Conservation (phyloP, 2,797 vertebrate genomes). For the Gobio occitaniae region DNA sequence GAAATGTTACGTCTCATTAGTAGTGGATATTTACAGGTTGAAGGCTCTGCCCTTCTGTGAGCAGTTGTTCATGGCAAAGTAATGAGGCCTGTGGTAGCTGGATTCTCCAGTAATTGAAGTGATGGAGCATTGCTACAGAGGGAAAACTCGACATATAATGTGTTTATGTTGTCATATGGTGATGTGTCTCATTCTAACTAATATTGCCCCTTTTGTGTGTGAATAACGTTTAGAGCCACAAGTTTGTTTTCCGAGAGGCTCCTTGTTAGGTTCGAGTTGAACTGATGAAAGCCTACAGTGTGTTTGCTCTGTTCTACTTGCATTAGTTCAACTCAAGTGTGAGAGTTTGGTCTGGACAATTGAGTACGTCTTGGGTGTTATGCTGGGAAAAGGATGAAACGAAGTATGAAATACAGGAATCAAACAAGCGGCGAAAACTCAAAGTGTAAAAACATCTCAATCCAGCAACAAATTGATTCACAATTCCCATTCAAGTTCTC, state of each 20-base stretch:
- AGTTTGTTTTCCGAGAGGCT: constrained; percentile 43
- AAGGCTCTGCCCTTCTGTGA: constrained; percentile 35
- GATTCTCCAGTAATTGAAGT: constrained; percentile 53
- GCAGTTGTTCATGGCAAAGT: constrained; percentile 44
- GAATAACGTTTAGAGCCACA: constrained; percentile 3
- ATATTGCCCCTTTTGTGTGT: constrained; percentile 8
- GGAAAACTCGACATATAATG: constrained; percentile 35
- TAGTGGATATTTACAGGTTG: constrained; percentile 48
- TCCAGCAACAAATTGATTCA: neutral
- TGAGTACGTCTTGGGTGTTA: constrained; percentile 17
- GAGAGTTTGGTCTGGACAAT: constrained; percentile 39
- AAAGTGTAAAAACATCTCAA: neutral
- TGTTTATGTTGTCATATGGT: constrained; percentile 24
- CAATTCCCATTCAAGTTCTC: constrained; percentile 11
- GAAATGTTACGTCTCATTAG: constrained; percentile 58
- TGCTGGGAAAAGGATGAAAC: constrained; percentile 36
- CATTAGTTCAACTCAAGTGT: constrained; percentile 45
- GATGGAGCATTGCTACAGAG: constrained; percentile 30
- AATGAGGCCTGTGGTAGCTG: constrained; percentile 49
- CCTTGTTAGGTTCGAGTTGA: constrained; percentile 25
- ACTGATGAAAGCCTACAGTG: constrained; percentile 29
- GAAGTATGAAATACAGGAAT: neutral
- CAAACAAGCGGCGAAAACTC: neutral
- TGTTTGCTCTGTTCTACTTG: constrained; percentile 37
- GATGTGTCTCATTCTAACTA: constrained; percentile 21